Conservation (phyloP, 2,797 vertebrate genomes). For the Anabacerthia variegaticeps region DNA sequence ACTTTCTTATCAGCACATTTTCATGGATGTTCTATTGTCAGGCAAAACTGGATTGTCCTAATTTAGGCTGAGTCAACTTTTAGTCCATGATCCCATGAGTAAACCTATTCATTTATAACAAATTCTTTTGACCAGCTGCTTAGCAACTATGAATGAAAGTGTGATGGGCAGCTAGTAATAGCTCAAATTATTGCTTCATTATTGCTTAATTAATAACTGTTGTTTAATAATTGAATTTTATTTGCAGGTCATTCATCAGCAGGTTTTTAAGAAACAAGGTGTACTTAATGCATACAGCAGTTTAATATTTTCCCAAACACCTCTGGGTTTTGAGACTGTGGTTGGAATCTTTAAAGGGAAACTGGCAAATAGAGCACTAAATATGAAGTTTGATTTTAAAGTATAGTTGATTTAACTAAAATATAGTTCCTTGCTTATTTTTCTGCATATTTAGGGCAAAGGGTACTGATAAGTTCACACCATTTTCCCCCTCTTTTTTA, state of each 20-base stretch:
- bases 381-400: background rate
- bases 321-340: background rate
- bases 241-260: background rate
- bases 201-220: background rate
- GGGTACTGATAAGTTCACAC: background rate
- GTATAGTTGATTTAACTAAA: background rate
- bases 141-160: background rate
- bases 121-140: background rate
- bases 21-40: fast-evolving
- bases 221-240: background rate
- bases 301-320: background rate
- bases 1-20: background rate
- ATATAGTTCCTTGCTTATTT: background rate
- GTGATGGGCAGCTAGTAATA: background rate
- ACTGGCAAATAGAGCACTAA: background rate
- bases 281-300: background rate
- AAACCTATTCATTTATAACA: background rate
- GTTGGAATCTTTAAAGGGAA: background rate
- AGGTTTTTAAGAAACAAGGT: background rate
- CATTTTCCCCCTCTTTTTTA: background rate
- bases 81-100: background rate
- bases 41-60: background rate
- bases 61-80: background rate
- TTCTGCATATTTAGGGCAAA: background rate
- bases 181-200: background rate